Conservation (phyloP, 2,113 vertebrate genomes). For the Xiphophorus couchianus region DNA sequence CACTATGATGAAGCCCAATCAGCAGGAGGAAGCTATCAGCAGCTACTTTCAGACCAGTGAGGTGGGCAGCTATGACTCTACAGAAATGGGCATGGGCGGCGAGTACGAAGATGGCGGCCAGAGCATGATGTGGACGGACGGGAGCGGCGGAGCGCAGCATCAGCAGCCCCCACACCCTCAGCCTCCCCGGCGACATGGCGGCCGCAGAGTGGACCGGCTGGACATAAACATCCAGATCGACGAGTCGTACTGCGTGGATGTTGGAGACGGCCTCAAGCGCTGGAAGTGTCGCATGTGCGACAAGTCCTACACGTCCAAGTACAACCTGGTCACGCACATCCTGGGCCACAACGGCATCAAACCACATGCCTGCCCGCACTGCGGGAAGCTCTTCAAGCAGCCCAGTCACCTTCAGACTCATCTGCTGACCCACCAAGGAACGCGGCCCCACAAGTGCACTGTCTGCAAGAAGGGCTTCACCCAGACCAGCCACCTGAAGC, state of each 20-base stretch:
- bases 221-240: slow-evolving; percentile 99
- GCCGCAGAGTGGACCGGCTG: slow-evolving; percentile 92
- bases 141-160: slow-evolving; percentile 68
- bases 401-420: slow-evolving; percentile 98
- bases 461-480: slow-evolving; percentile 98
- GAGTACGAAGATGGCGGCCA: slow-evolving; percentile 83
- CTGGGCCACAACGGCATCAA: slow-evolving; percentile 98
- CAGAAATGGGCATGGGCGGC: slow-evolving; percentile 78
- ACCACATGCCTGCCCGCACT: slow-evolving; percentile 94
- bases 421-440: slow-evolving; percentile 96
- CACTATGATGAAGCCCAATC: slow-evolving; percentile 72
- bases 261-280: slow-evolving; percentile 91
- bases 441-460: slow-evolving; percentile 93
- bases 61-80: slow-evolving; percentile 78
- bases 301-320: slow-evolving; percentile 98
- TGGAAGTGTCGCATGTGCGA: slow-evolving; percentile 99
- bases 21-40: slow-evolving; percentile 79
- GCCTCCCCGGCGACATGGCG: slow-evolving; percentile 70
- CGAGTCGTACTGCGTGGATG: slow-evolving; percentile 95
- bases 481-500: slow-evolving; percentile 98
- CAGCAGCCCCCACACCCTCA: slow-evolving; percentile 66
- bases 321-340: slow-evolving; percentile 98
- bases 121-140: slow-evolving; percentile 78
- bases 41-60: slow-evolving; percentile 83
- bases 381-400: slow-evolving; percentile 97